phyloP scores from a whole-genome alignment of 2,797 vertebrate genomes.

The Chanos chanos region DNA sequence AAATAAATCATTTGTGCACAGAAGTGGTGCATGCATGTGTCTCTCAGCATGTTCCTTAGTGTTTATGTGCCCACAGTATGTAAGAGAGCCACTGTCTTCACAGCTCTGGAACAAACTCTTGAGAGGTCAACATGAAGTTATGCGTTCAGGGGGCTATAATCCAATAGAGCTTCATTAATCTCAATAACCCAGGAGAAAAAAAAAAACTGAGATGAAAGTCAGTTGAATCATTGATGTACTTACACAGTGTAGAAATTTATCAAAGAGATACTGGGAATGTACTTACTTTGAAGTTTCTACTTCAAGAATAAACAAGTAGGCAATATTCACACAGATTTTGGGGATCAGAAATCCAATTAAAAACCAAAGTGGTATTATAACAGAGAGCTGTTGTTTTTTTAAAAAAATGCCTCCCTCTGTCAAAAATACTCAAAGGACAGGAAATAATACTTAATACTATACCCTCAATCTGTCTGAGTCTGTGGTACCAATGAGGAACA shows the following conservation, averaged over 20 bases:
- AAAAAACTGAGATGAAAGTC: conserved; percentile 46
- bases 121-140: conserved; percentile 32
- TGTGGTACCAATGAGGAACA: too few relatives aligned
- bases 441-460: not conserved
- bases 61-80: too few relatives aligned
- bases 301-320: not conserved
- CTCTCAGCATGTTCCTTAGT: too few relatives aligned
- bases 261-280: not conserved
- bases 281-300: too few relatives aligned
- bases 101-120: not conserved
- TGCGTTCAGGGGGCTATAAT: conserved; percentile 53
- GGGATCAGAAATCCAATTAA: not conserved
- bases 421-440: conserved; percentile 4
- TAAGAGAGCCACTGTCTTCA: too few relatives aligned
- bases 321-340: not conserved
- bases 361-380: conserved; percentile 7
- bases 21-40: too few relatives aligned
- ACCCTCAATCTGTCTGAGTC: too few relatives aligned
- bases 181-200: conserved; percentile 38
- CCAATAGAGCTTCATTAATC: conserved; percentile 52
- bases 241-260: conserved; percentile 31
- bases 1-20: not conserved
- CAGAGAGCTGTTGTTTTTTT: conserved; percentile 24
- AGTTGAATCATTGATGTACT: conserved; percentile 38
- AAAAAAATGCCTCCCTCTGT: too few relatives aligned